Base-by-base conservation (phyloP, 1,140 invertebrate species). In the Drosophila sechellia region DNA sequence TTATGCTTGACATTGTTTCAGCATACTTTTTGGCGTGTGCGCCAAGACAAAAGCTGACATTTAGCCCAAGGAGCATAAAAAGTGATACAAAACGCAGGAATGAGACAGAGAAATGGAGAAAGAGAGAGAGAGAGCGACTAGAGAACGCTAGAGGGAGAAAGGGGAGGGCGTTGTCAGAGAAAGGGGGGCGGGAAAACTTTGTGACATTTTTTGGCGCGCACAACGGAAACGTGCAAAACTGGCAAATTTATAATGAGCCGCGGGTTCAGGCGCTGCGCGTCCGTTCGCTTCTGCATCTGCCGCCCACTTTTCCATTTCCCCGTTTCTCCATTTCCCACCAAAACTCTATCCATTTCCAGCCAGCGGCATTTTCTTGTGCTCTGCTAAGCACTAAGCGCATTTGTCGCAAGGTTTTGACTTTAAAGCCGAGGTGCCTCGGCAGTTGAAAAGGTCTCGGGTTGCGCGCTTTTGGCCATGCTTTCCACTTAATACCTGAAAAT, bases 1-100 rank as follows among this genome's bases (percentile, higher is more conserved):
- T 87, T 87, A 87, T 87, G 84, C 84, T 87, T 87, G 84, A 87
- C 84, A 87, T 87, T 87, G 84, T 87, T 87, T 87, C 72, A 87
- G 72, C 84, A 87, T 87, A 84, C 84, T 89, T 89, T 83, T 87
- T 87, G 84, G 84, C 84, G 72, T 86, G 83, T 72, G 79, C 69
- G 76, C 79, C 84, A 87, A 87, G 84, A 87, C 84, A 87, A 87
- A 87, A 87, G 84, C 84, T 87, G 84, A 89, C 84, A 87, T 87
- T 87, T 87, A 87, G 84, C 84, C 84, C 79, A 79, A 89, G 84
- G 84, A 84, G 76, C 75, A 76, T 61, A 68, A 76, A 61, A 64
- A 64, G 70, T 63, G 59, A 73, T 57, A 84, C 75, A 76, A 72
- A 50, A 64, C 79, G 58, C 37, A 31, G 68, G 15, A 73, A 53